phyloP scores from a whole-genome alignment of 1,140 invertebrate genomes.

The Dolichoris vasculosae region DNA sequence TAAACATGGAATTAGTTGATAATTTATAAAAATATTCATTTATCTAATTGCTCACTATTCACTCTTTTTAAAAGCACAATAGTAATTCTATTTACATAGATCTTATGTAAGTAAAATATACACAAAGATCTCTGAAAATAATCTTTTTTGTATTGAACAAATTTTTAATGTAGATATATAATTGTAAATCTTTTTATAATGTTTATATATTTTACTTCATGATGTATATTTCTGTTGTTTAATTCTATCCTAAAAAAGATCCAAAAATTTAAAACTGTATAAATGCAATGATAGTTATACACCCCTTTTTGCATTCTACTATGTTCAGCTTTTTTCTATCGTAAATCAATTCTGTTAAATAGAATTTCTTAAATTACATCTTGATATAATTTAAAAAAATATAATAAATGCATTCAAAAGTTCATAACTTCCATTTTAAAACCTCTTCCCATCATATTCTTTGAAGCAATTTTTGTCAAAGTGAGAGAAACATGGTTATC shows the following conservation, averaged over 20 bases:
- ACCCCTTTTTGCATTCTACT: not conserved
- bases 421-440: slow-evolving; percentile 75
- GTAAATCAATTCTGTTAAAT: not conserved
- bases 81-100: slow-evolving; percentile 35
- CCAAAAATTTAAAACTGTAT: not conserved
- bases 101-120: slow-evolving; percentile 5
- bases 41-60: slow-evolving; percentile 31
- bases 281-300: slow-evolving; percentile 3
- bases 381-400: not conserved
- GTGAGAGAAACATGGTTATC: slow-evolving; percentile 66
- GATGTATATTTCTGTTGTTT: slow-evolving; percentile 4
- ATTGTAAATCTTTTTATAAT: slow-evolving; percentile 29
- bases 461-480: slow-evolving; percentile 63
- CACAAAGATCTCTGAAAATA: slow-evolving; percentile 34
- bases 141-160: slow-evolving; percentile 29
- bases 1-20: slow-evolving; percentile 22
- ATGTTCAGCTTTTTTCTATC: not conserved
- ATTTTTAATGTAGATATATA: slow-evolving; percentile 1
- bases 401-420: slow-evolving; percentile 59
- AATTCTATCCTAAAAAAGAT: not conserved
- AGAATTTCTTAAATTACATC: too few species aligned
- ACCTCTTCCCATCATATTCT: slow-evolving; percentile 66
- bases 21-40: slow-evolving; percentile 44
- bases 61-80: slow-evolving; percentile 28
- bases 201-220: not conserved